Evolutionary conservation across 2,113 vertebrate genomes (phyloP).

Genomic region (Colossoma macropomum): DNA sequence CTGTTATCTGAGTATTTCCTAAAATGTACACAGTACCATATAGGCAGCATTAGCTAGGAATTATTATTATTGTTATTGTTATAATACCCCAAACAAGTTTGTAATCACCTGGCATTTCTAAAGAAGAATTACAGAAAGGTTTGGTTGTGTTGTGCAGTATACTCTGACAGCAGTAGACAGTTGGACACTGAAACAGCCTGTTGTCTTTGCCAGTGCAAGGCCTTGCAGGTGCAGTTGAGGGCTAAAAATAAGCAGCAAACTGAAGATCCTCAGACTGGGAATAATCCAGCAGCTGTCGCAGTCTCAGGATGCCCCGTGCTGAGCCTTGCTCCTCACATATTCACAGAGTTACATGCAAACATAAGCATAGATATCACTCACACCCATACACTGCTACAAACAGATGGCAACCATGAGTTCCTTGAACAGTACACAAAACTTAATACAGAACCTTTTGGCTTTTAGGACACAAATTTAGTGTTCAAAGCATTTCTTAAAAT

Average conservation of each 20-base stretch:
- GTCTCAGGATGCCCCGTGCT: background rate
- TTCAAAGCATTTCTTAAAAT: background rate
- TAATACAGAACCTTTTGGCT: background rate
- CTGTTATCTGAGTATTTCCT: too few relatives aligned
- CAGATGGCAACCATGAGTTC: background rate
- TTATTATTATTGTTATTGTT: too few relatives aligned
- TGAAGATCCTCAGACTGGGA: slow-evolving; percentile 39
- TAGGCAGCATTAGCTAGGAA: too few relatives aligned
- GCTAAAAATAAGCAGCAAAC: slow-evolving; percentile 49
- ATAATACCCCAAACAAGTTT: too few relatives aligned
- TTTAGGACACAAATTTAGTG: background rate
- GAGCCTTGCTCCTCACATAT: slow-evolving; percentile 10
- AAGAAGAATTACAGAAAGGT: too few relatives aligned
- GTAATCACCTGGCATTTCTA: background rate
- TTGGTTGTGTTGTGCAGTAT: background rate
- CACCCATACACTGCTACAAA: background rate
- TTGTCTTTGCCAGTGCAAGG: slow-evolving; percentile 15
- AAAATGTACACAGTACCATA: too few relatives aligned
- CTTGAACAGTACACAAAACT: background rate
- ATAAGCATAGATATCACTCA: background rate
- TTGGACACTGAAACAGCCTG: background rate
- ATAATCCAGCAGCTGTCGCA: slow-evolving; percentile 49
- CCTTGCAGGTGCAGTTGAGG: slow-evolving; percentile 24
- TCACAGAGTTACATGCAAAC: slow-evolving; percentile 18
- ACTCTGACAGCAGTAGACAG: background rate